Percentiles rank a stretch among this genome's conserved stretches.
These are phyloP conservation scores for Epiblema foenella DNA, from an alignment of 2,888 invertebrate species.

Conservation along the genomic window DNA sequence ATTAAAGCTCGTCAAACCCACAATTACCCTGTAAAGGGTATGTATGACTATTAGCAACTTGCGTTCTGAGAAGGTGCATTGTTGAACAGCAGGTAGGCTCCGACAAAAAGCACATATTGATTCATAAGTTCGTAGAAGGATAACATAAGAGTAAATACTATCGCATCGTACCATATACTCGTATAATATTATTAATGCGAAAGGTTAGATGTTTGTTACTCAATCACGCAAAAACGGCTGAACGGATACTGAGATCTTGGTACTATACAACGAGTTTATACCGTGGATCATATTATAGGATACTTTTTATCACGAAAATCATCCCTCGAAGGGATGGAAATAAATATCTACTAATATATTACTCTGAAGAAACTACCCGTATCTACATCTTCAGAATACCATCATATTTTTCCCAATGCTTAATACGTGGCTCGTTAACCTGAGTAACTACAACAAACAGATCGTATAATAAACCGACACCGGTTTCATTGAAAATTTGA, in stretches of 20 bases:
- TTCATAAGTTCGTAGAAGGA: slow-evolving; percentile 42
- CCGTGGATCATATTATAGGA: too few species aligned
- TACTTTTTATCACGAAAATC: too few species aligned
- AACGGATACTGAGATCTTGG: too few species aligned
- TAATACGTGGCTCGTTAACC: neutral
- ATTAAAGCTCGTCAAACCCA: slow-evolving; percentile 51
- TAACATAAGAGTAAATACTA: slow-evolving; percentile 3
- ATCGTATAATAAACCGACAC: slow-evolving; percentile 72
- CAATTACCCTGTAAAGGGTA: slow-evolving; percentile 57
- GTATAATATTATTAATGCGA: too few species aligned
- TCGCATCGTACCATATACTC: too few species aligned
- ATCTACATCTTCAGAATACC: neutral
- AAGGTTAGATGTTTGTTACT: too few species aligned
- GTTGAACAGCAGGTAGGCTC: slow-evolving; percentile 46
- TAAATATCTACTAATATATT: too few species aligned
- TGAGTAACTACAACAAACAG: slow-evolving; percentile 50
- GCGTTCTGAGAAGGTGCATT: slow-evolving; percentile 58
- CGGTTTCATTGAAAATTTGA: slow-evolving; percentile 80
- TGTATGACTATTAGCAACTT: slow-evolving; percentile 49
- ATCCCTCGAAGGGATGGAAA: too few species aligned
- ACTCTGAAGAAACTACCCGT: neutral
- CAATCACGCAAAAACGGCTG: too few species aligned
- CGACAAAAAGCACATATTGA: slow-evolving; percentile 43
- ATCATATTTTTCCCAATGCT: neutral
- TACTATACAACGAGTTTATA: too few species aligned